Percentiles rank a stretch among this genome's conserved stretches.
Evolutionary conservation across 2,113 vertebrate genomes (phyloP).

Genomic region (Chrysochloris asiatica): DNA sequence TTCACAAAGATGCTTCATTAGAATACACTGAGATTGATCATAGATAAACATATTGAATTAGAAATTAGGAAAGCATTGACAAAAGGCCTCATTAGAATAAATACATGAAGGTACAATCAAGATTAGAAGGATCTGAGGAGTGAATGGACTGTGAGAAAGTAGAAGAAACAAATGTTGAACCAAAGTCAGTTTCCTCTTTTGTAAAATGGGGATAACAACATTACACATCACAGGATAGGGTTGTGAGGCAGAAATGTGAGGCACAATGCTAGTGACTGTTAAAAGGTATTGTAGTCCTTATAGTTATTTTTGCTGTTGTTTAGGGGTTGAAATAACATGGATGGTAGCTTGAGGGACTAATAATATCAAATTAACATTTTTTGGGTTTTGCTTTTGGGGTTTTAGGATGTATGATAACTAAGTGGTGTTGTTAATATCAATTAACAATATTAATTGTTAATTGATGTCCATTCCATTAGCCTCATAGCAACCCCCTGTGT

Average conservation of each 20-base stretch:
- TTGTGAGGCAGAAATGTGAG: background rate
- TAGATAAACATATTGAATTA: background rate
- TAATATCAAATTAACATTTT: background rate
- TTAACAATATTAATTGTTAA: no score
- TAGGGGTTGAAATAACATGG: background rate
- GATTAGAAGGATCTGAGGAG: background rate
- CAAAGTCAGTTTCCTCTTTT: background rate
- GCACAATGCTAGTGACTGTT: background rate
- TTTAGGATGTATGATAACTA: background rate
- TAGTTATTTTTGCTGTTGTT: background rate
- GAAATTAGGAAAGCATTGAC: slow-evolving; percentile 1
- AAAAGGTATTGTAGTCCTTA: background rate
- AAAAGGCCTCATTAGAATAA: background rate
- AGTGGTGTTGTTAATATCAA: no score
- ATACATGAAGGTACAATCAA: background rate
- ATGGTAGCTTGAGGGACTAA: background rate
- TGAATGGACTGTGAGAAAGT: background rate
- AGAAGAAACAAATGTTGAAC: background rate
- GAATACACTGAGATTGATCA: background rate
- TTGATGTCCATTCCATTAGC: background rate
- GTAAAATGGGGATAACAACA: background rate
- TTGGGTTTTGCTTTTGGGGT: background rate
- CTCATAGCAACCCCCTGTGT: background rate
- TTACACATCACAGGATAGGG: background rate
- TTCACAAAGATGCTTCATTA: background rate